Evolutionary conservation across 92 coral and sea anemone species (phyloP), one percentile per base, ranked within the genome.

Genomic region (Parazoanthus swiftii): DNA sequence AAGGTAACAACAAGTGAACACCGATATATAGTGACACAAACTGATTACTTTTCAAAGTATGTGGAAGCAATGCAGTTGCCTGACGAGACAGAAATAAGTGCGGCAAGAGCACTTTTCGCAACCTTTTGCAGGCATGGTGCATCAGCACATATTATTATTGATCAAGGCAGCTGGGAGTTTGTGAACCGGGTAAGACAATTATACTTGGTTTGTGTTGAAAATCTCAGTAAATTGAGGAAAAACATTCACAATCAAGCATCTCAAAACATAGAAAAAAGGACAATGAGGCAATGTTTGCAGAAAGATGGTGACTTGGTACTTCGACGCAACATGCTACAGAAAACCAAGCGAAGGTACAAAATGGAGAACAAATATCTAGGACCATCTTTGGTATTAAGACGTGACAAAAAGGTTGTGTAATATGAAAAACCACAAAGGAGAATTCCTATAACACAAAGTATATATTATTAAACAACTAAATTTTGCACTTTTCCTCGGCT

Each of bases 11-110:
- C n/a, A 16, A 77, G 58, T 36, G 89, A 85, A 42, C 79, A 87
- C 33, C 44, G 85, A 25, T 87, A 78, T 48, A 79, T 87, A n/a
- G 68, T 87, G 58, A 77, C 89, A 14, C 84, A 79, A 79, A 87
- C 89, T 10, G 89, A 87, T 37, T 87, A 29, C 33, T 29, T 29
- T 29, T 29, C 33, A 29, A 29, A 29, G 33, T 29, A 29, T 29
- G 33, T 29, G 33, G 33, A 29, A 29, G 33, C 33, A 29, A 29
- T 0, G 0, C 33, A 29, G 0, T 29, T 29, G 33, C 33, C 33
- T 29, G 33, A 29, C 33, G 33, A 29, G 33, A 29, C 33, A 29
- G 33, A 29, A 29, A 29, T 29, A 29, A 29, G 33, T 29, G 33
- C 33, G 33, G 33, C 33, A 5, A 8, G 50, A 8, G 6, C 50